phyloP scores from a whole-genome alignment of 2,797 vertebrate genomes.

The Anisognathus igniventris region DNA sequence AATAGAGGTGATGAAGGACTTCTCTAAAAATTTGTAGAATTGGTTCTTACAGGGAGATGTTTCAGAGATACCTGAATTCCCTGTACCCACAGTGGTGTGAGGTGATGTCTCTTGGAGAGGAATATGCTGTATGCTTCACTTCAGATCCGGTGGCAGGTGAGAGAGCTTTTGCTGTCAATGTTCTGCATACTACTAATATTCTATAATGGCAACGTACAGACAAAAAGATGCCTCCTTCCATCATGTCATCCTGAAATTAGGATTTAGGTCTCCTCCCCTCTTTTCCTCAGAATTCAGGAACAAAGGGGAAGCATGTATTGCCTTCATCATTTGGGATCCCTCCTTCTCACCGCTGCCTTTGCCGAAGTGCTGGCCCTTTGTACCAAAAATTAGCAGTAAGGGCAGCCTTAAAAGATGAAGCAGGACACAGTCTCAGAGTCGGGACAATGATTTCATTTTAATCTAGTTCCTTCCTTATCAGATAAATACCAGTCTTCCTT shows the following conservation, averaged over 20 bases:
- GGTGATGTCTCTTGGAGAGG: neutral
- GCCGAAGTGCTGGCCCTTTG: neutral
- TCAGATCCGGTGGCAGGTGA: neutral
- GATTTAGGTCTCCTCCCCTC: neutral
- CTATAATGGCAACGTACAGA: neutral
- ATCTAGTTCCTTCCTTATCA: neutral
- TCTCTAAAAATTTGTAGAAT: neutral
- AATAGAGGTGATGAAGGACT: neutral
- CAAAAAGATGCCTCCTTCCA: neutral
- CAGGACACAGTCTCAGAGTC: neutral
- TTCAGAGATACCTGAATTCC: neutral
- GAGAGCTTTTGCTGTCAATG: neutral
- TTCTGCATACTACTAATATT: neutral
- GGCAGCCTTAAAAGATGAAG: neutral
- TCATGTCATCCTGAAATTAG: neutral
- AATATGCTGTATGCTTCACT: neutral
- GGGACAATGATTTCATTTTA: neutral
- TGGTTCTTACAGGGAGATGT: neutral
- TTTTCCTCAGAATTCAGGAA: neutral
- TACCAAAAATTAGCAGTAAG: neutral
- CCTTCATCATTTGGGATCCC: neutral
- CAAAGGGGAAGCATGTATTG: neutral
- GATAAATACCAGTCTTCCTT: neutral
- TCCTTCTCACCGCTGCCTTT: neutral
- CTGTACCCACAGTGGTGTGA: neutral